Conservation (phyloP, 2,888 invertebrate genomes). For the Caenorhabditis doughertyi region DNA sequence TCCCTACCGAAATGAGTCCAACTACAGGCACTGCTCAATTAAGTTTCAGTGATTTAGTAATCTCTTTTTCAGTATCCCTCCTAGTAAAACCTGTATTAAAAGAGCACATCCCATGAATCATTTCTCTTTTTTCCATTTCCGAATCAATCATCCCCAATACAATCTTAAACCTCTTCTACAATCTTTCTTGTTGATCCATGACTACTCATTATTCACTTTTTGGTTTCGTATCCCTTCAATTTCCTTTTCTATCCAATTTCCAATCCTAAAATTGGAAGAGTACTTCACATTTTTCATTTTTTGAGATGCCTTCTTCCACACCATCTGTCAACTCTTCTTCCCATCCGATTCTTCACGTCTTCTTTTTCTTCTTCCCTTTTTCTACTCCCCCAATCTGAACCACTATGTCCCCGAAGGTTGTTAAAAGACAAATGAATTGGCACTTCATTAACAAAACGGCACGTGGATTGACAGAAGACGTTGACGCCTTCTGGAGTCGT, state of each 20-base stretch:
- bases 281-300: constrained; percentile 2
- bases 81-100: no score
- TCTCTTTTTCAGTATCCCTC: no score
- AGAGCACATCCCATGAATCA: no score
- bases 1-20: no score
- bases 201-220: background rate
- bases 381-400: no score
- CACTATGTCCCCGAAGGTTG: no score
- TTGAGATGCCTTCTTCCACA: background rate
- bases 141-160: no score
- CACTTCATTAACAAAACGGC: constrained; percentile 53
- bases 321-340: constrained; percentile 6
- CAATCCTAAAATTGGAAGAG: background rate
- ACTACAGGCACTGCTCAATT: no score
- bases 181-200: background rate
- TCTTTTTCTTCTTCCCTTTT: background rate
- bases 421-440: constrained; percentile 52
- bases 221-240: background rate
- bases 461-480: constrained; percentile 24
- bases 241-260: background rate
- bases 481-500: constrained; percentile 29
- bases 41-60: no score
- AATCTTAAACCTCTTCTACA: no score
- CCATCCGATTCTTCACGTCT: constrained; percentile 1
- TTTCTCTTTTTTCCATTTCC: no score